Conservation (phyloP, 2,888 invertebrate genomes). For the Clistopyga incitator region DNA sequence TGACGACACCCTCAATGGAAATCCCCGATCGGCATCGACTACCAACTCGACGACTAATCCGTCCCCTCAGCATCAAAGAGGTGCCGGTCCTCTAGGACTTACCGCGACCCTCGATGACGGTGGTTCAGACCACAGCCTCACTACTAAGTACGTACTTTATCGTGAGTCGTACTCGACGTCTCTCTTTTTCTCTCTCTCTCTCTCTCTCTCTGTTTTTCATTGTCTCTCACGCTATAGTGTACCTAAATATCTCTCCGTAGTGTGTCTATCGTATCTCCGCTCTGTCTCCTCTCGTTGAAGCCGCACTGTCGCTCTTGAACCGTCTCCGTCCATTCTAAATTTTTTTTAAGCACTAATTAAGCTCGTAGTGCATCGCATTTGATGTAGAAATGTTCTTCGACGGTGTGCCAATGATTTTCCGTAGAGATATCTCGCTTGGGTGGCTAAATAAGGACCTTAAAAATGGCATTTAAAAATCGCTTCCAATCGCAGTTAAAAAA, state of each 20-base stretch:
- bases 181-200: constrained; percentile 56
- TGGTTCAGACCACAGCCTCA: constrained; percentile 71
- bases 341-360: background rate
- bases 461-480: too few relatives aligned
- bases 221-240: constrained; percentile 62
- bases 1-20: constrained; percentile 83
- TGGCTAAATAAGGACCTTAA: too few relatives aligned
- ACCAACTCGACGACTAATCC: constrained; percentile 73
- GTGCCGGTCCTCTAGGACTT: constrained; percentile 71
- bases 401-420: too few relatives aligned
- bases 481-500: too few relatives aligned
- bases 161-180: constrained; percentile 68
- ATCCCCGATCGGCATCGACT: constrained; percentile 76
- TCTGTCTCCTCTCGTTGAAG: constrained; percentile 17
- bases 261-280: constrained; percentile 34
- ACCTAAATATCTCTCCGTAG: constrained; percentile 32
- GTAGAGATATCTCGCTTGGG: too few relatives aligned
- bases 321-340: background rate
- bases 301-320: background rate
- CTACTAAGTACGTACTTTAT: constrained; percentile 78
- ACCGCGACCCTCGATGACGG: constrained; percentile 74
- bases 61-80: constrained; percentile 74
- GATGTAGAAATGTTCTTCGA: background rate
- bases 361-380: background rate
- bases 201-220: constrained; percentile 58